Percentiles rank a stretch among this genome's conserved stretches.
phyloP scores from a whole-genome alignment of 2,113 vertebrate species.

The Condylura cristata region DNA sequence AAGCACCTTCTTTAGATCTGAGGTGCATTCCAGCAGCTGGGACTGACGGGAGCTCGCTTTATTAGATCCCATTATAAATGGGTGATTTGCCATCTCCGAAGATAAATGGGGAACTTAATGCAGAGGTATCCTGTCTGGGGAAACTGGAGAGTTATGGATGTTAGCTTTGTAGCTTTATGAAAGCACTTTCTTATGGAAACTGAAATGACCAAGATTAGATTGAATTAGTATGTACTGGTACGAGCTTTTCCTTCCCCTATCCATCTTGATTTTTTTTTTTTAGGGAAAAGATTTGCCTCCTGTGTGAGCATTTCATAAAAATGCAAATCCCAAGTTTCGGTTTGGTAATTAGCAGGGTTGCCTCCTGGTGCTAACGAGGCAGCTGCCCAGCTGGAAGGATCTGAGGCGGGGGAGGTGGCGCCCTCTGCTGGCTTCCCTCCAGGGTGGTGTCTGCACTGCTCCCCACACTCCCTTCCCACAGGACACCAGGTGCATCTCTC shows the following conservation, averaged over 20 bases:
- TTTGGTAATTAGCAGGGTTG: constrained; percentile 83
- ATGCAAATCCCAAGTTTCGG: constrained; percentile 85
- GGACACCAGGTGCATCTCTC: neutral
- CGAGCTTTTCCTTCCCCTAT: constrained; percentile 70
- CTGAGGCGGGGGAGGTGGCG: constrained; percentile 12
- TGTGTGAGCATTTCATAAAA: constrained; percentile 84
- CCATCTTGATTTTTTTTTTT: constrained; percentile 76
- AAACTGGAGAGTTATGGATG: constrained; percentile 69
- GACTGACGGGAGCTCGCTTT: constrained; percentile 25
- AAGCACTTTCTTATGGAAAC: constrained; percentile 78
- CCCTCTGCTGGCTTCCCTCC: neutral
- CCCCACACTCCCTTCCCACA: neutral
- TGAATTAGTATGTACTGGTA: constrained; percentile 81
- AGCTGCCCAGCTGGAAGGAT: constrained; percentile 58
- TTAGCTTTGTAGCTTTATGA: constrained; percentile 80
- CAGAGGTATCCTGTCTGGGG: constrained; percentile 72
- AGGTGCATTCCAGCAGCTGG: constrained; percentile 22
- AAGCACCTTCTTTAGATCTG: neutral
- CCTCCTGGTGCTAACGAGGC: constrained; percentile 72
- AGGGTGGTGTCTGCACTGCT: neutral
- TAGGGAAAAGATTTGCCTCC: constrained; percentile 81
- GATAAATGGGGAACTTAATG: constrained; percentile 60
- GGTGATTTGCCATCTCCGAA: constrained; percentile 62
- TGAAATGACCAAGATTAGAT: constrained; percentile 83
- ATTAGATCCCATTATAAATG: constrained; percentile 64